A percentile compares a stretch with the other conserved stretches of the same genome.
Conservation (phyloP, 2,888 invertebrate species). For the Hartigia nigra region DNA sequence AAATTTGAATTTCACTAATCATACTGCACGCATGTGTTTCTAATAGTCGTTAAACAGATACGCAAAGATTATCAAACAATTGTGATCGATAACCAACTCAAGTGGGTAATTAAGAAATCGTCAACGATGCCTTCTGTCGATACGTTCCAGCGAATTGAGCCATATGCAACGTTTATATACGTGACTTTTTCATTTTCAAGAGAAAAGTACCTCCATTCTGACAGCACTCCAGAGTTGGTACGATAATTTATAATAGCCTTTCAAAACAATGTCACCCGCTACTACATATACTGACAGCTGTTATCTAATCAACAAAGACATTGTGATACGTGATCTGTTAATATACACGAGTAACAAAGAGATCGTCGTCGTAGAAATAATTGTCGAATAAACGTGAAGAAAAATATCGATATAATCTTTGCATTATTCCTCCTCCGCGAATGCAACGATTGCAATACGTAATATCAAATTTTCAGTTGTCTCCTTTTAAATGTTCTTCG, state of each 20-base stretch:
- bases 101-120: not conserved
- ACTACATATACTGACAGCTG: not conserved
- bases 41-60: not conserved
- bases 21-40: not conserved
- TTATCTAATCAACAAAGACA: not conserved
- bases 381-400: not conserved
- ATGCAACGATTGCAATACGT: not conserved
- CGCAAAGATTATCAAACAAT: not conserved
- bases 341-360: not conserved
- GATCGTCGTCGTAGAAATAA: not conserved
- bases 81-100: not conserved
- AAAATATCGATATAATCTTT: not conserved
- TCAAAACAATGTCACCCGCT: not conserved
- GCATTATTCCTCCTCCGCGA: not conserved
- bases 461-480: not conserved
- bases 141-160: not conserved
- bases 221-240: not conserved
- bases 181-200: not conserved
- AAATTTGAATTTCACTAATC: not conserved
- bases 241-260: not conserved
- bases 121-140: not conserved
- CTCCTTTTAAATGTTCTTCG: not conserved
- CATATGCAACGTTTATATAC: not conserved
- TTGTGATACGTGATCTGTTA: not conserved
- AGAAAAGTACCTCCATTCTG: not conserved